Evolutionary conservation across 2,797 vertebrate species (phyloP), one percentile per base, ranked within the genome.

Genomic region (Hippocampus kuda): DNA sequence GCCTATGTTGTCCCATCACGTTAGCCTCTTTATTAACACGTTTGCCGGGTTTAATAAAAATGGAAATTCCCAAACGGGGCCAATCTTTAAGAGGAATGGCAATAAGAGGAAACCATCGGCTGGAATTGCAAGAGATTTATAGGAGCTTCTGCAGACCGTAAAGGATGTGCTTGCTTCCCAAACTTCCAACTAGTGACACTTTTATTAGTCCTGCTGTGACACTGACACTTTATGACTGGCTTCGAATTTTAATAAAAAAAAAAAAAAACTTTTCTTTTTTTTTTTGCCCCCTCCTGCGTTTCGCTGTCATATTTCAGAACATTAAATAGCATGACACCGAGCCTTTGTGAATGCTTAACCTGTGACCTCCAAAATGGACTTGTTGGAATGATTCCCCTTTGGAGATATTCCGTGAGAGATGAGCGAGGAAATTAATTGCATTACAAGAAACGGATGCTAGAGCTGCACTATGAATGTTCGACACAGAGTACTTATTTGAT

Each of bases 301-400:
- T 54, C 10, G 10, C 53, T 56, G 53, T 76, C 72, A 73, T 27
- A 79, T 85, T 81, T 82, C 75, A 79, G 71, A 75, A 70, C 79
- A 76, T 83, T 79, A 76, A 77, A 80, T 79, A 81, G 79, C 85
- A 85, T 81, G 83, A 80, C 77, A 81, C 71, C 60, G n/a, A 72
- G 75, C 77, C 77, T 49, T 68, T 71, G 85, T 78, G 81, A 84
- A 79, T 86, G 80, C 82, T 84, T 86, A 85, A 85, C 77, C 82
- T 60, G 1, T 73, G 73, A 70, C 68, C 74, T 68, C 56, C 7
- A 72, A 81, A 87, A 79, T 60, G 74, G 77, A 83, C 80, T 84
- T 70, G 75, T 68, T 68, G 72, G 81, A 84, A 86, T 87, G 82
- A 81, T 72, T 30, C 61, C 20, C 38, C 53, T 76, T 75, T 75